phyloP scores from a whole-genome alignment of 2,113 vertebrate species.

The Copsychus sechellarum region DNA sequence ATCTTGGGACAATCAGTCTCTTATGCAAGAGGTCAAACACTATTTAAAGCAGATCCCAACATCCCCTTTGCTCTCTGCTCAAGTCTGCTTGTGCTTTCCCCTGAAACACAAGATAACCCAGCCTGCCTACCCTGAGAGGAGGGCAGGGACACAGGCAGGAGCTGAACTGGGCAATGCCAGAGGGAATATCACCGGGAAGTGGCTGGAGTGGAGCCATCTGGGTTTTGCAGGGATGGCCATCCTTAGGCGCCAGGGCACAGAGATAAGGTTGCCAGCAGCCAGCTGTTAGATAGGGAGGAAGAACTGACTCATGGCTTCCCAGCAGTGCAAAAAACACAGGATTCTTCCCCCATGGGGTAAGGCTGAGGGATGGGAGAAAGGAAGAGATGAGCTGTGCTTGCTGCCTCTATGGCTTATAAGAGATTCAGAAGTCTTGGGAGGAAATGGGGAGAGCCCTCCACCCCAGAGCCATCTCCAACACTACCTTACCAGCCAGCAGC shows the following conservation, averaged over 20 bases:
- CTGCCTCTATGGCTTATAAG: not conserved
- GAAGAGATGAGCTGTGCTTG: not conserved
- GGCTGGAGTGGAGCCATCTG: not conserved
- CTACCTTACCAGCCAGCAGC: not conserved
- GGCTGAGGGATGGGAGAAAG: not conserved
- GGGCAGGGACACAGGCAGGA: not conserved
- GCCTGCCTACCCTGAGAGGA: not conserved
- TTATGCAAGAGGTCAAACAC: slow-evolving; percentile 53
- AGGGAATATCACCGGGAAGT: not conserved
- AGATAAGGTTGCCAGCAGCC: slow-evolving; percentile 10
- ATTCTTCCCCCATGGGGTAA: not conserved
- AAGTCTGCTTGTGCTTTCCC: not conserved
- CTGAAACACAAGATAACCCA: not conserved
- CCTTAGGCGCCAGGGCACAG: not conserved
- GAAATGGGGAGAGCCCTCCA: not conserved
- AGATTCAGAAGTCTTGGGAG: not conserved
- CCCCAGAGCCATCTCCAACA: not conserved
- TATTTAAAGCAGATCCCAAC: slow-evolving; percentile 16
- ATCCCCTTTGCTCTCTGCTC: not conserved
- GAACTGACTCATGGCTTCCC: not conserved
- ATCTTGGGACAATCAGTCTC: slow-evolving; percentile 17
- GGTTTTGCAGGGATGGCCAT: not conserved
- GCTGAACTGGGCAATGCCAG: not conserved
- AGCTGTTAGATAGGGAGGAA: not conserved
- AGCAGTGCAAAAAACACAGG: not conserved